Evolutionary conservation across 92 coral and sea anemone species (phyloP).

Genomic region (Siderastrea siderea): DNA sequence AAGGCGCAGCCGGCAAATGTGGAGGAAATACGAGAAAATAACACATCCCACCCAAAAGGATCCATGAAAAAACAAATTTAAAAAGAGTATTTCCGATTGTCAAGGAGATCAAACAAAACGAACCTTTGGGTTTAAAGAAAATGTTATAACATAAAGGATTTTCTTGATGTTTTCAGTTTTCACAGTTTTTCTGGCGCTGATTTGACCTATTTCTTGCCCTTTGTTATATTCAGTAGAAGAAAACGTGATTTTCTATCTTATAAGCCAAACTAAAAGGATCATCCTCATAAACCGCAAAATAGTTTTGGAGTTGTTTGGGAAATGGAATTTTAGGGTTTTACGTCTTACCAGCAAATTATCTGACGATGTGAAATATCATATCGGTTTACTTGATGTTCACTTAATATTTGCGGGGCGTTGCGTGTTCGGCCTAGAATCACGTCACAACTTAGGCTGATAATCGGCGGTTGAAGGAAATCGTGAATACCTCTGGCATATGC

Average conservation of each 20-base stretch:
- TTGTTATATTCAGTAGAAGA: no score
- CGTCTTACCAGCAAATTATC: slow-evolving; percentile 17
- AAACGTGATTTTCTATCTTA: slow-evolving; percentile 11
- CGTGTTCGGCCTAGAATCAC: slow-evolving; percentile 5
- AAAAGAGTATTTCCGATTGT: slow-evolving; percentile 22
- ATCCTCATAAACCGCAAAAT: slow-evolving; percentile 34
- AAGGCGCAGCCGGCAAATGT: not conserved
- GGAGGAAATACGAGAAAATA: not conserved
- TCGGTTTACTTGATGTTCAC: slow-evolving; percentile 26
- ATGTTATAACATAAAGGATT: slow-evolving; percentile 1
- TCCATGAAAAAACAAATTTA: slow-evolving; percentile 13
- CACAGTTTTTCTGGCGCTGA: not conserved
- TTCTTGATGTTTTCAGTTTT: not conserved
- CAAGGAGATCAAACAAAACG: not conserved
- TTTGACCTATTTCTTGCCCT: slow-evolving; percentile 22
- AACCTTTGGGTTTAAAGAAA: not conserved
- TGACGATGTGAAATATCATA: slow-evolving; percentile 5
- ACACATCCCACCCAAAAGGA: slow-evolving; percentile 2
- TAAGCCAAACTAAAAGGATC: slow-evolving; percentile 18
- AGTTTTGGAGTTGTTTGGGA: slow-evolving; percentile 6
- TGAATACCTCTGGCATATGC: not conserved
- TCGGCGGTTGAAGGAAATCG: slow-evolving; percentile 7
- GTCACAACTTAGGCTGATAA: not conserved
- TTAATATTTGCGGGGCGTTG: not conserved
- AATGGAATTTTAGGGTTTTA: slow-evolving; percentile 30